These are phyloP conservation scores for Sciurus vulgaris DNA, from an alignment of 2,797 vertebrate genomes.

Conservation along the genomic window DNA sequence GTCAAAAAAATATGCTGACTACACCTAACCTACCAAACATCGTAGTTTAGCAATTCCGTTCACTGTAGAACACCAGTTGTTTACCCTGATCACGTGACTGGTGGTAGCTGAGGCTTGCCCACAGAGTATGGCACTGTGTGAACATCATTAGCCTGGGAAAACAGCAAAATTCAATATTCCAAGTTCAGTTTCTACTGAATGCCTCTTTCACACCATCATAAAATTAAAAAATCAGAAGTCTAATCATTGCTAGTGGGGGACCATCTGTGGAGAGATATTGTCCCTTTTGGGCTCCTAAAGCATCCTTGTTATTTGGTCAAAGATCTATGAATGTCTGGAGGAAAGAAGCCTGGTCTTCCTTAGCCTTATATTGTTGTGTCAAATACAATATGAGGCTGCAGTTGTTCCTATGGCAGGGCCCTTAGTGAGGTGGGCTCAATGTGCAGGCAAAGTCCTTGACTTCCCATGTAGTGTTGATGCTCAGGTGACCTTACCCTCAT, in stretches of 20 bases:
- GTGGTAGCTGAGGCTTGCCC: too few species aligned
- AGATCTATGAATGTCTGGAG: not conserved
- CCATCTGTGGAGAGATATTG: not conserved
- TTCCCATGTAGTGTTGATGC: not conserved
- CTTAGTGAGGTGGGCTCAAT: not conserved
- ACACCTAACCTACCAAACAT: not conserved
- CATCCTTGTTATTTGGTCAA: not conserved
- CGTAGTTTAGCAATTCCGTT: not conserved
- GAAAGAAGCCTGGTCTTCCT: not conserved
- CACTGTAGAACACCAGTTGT: not conserved
- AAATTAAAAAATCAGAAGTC: not conserved
- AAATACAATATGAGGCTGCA: not conserved
- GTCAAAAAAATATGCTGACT: not conserved
- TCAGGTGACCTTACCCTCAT: not conserved
- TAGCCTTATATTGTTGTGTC: not conserved
- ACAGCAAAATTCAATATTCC: not conserved
- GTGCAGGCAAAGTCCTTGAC: not conserved
- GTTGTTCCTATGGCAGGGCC: not conserved
- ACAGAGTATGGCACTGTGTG: fast-evolving
- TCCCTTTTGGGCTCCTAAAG: not conserved
- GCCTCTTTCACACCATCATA: too few species aligned
- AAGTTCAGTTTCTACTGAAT: not conserved
- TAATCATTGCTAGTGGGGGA: not conserved
- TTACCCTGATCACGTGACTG: not conserved
- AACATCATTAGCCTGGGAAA: not conserved